A percentile compares a stretch with the other conserved stretches of the same genome.
Evolutionary conservation across 2,888 invertebrate species (phyloP).

Genomic region (Theodoxus fluviatilis): DNA sequence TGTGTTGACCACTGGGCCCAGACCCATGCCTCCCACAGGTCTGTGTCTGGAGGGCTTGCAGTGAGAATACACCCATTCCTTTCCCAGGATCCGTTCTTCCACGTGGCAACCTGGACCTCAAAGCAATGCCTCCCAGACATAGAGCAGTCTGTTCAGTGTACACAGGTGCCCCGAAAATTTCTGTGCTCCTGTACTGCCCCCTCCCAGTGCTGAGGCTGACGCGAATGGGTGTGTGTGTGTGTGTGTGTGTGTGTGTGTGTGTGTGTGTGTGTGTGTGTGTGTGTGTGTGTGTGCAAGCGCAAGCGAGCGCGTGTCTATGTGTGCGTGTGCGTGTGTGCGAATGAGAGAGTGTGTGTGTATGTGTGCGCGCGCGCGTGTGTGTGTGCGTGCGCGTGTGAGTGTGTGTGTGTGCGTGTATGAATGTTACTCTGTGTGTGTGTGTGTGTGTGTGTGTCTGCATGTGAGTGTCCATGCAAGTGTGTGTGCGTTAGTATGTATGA

Average conservation of each 20-base stretch:
- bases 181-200: no score
- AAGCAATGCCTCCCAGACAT: no score
- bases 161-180: no score
- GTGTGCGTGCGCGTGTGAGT: background rate
- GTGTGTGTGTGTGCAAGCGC: slow-evolving; percentile 13
- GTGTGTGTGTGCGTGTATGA: background rate
- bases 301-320: background rate
- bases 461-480: background rate
- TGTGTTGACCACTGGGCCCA: no score
- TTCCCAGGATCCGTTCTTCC: no score
- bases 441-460: background rate
- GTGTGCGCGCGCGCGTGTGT: background rate
- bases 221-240: background rate
- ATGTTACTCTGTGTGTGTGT: background rate
- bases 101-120: no score
- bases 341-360: slow-evolving; percentile 12
- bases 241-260: slow-evolving; percentile 71
- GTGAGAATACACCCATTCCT: no score
- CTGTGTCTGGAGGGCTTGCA: no score
- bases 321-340: background rate
- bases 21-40: no score
- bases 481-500: slow-evolving; percentile 9
- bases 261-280: slow-evolving; percentile 25
- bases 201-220: no score
- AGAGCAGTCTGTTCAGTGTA: no score